Evolutionary conservation across 2,113 vertebrate genomes (phyloP), one percentile per base, ranked within the genome.

Genomic region (Podocnemis expansa): DNA sequence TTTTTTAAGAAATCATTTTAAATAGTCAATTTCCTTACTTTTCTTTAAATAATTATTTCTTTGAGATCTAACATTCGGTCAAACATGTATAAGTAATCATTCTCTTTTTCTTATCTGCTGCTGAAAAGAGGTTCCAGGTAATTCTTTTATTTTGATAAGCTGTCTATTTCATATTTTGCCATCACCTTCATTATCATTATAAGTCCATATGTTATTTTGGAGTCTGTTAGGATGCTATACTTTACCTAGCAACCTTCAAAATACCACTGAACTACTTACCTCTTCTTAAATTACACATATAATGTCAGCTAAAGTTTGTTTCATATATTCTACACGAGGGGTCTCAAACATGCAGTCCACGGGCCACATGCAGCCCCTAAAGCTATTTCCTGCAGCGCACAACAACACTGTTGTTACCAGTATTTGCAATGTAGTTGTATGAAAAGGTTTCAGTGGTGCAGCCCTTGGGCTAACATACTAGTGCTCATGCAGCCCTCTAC

Each of bases 41-140:
- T 58, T 76, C 86, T 91, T 90, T 63, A 12, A 55, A 84, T 10
- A 92, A 52, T 4, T 90, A 88, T 93, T 93, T 97, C 85, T 88
- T 31, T 89, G 83, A 79, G 89, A 58, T 58, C 67, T 80, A 94
- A 80, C 80, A 88, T 96, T 93, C 51, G 91, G 78, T 56, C 45
- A 93, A 94, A 95, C 87, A 91, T 96, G 55, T 95, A 82, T 98
- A 95, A 97, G 81, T 98, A 97, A 98, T 97, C 38, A 89, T 98
- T 96, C 96, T 98, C 94, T 97, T 86, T 98, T 96, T 98, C 95
- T 97, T 89, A 94, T 92, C 93, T 98, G 99, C 99, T 99, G 98
- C 98, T 98, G 90, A 98, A 97, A 99, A 99, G 99, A 98, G 99
- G 99, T 96, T 99, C 99, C 94, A 99, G 99, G 99, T 99, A 99